These are phyloP conservation scores for Peribatodes rhomboidaria DNA, from an alignment of 2,888 invertebrate genomes.

Conservation along the genomic window DNA sequence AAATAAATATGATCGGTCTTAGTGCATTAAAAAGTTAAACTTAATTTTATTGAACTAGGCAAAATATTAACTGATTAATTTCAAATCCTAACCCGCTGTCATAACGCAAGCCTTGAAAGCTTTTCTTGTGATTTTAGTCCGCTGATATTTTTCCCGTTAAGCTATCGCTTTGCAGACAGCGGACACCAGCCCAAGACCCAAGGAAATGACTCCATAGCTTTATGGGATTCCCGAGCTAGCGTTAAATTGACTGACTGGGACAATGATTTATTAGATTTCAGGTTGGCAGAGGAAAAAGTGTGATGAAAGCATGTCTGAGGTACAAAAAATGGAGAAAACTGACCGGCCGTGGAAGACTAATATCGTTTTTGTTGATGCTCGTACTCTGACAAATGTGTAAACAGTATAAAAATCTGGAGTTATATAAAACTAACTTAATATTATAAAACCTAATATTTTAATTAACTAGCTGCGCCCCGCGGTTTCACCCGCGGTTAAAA, in stretches of 20 bases:
- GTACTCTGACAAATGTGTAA: background rate
- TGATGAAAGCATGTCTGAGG: slow-evolving; percentile 25
- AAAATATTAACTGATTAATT: too few relatives aligned
- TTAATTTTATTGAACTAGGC: too few relatives aligned
- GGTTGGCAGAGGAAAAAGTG: slow-evolving; percentile 25
- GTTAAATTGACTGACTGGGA: slow-evolving; percentile 55
- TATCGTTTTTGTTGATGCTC: background rate
- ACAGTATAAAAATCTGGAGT: background rate
- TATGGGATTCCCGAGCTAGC: slow-evolving; percentile 46
- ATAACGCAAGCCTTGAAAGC: too few relatives aligned
- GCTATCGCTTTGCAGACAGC: background rate
- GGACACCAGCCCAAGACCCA: slow-evolving; percentile 13
- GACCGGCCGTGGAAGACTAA: slow-evolving; percentile 1
- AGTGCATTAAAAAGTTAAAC: too few relatives aligned
- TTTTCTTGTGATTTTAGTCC: too few relatives aligned
- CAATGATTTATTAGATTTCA: slow-evolving; percentile 46
- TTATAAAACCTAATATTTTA: too few relatives aligned
- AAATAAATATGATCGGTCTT: too few relatives aligned
- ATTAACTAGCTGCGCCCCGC: too few relatives aligned
- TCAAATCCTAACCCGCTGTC: too few relatives aligned
- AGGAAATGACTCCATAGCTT: slow-evolving; percentile 50
- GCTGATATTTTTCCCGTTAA: background rate
- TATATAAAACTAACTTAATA: too few relatives aligned
- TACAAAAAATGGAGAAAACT: slow-evolving; percentile 14
- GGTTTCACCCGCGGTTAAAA: too few relatives aligned